Conservation (phyloP, 1,140 invertebrate species). For the Bombus superbus region DNA sequence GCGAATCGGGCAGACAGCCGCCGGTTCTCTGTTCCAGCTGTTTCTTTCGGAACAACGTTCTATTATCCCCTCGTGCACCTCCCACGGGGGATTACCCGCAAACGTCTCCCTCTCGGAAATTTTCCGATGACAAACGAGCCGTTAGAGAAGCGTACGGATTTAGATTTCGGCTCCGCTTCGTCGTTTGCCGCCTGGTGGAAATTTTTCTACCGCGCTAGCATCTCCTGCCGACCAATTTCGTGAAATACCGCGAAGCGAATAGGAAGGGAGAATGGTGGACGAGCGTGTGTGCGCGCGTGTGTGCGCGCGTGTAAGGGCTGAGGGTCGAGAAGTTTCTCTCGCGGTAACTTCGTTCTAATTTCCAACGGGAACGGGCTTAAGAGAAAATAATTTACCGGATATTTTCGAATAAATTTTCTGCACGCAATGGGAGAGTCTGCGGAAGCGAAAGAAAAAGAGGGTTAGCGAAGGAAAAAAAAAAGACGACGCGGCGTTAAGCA, state of each 20-base stretch:
- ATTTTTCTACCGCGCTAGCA: neutral
- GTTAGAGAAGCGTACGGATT: slow-evolving; percentile 19
- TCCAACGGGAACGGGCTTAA: slow-evolving; percentile 34
- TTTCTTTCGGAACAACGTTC: neutral
- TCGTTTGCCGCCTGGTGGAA: neutral
- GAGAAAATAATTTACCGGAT: slow-evolving; percentile 48
- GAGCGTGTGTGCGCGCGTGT: neutral
- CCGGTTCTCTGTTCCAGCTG: neutral
- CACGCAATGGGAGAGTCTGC: neutral
- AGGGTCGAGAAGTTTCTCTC: slow-evolving; percentile 24
- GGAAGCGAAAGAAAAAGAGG: neutral
- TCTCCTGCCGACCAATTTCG: neutral
- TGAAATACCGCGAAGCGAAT: neutral
- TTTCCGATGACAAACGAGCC: slow-evolving; percentile 32
- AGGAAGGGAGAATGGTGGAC: neutral
- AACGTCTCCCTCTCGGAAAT: slow-evolving; percentile 11
- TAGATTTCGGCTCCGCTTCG: neutral
- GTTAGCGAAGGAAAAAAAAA: neutral
- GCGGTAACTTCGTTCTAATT: slow-evolving; percentile 46
- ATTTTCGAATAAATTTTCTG: slow-evolving; percentile 47
- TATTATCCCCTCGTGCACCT: neutral
- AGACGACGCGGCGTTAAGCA: slow-evolving; percentile 29
- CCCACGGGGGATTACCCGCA: slow-evolving; percentile 5
- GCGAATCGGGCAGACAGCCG: slow-evolving; percentile 3
- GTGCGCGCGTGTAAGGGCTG: neutral